A percentile compares a stretch with the other conserved stretches of the same genome.
Conservation (phyloP, 2,113 vertebrate species). For the Gasterosteus aculeatus region DNA sequence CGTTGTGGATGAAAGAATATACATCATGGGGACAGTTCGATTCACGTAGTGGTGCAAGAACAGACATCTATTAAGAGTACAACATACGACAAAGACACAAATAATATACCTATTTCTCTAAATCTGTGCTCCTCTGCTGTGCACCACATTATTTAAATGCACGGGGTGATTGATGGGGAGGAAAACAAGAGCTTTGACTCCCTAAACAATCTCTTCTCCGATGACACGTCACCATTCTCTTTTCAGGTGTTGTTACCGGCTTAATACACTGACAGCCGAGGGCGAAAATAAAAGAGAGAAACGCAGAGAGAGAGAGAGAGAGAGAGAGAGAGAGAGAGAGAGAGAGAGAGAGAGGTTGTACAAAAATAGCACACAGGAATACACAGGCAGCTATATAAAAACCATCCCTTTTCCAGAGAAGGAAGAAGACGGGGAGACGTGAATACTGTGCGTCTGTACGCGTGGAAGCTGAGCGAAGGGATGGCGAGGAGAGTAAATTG, state of each 20-base stretch:
- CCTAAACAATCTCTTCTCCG: slow-evolving; percentile 58
- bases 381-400: slow-evolving; percentile 35
- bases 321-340: not conserved
- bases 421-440: slow-evolving; percentile 7
- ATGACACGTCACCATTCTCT: slow-evolving; percentile 31
- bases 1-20: not conserved
- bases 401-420: slow-evolving; percentile 21
- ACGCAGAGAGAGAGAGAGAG: slow-evolving; percentile 7
- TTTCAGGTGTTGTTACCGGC: slow-evolving; percentile 70
- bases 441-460: slow-evolving; percentile 25
- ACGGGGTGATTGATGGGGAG: slow-evolving; percentile 46
- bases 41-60: not conserved
- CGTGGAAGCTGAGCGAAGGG: slow-evolving; percentile 10
- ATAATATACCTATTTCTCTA: slow-evolving; percentile 25
- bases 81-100: slow-evolving; percentile 10
- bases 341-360: not conserved
- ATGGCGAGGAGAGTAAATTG: slow-evolving; percentile 53
- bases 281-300: slow-evolving; percentile 3
- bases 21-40: not conserved
- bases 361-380: slow-evolving; percentile 45
- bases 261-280: slow-evolving; percentile 63
- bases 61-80: slow-evolving; percentile 2
- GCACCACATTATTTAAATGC: slow-evolving; percentile 49
- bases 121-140: slow-evolving; percentile 4
- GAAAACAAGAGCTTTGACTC: slow-evolving; percentile 58